Conservation (phyloP, 2,113 vertebrate species). For the Corvus hawaiiensis region DNA sequence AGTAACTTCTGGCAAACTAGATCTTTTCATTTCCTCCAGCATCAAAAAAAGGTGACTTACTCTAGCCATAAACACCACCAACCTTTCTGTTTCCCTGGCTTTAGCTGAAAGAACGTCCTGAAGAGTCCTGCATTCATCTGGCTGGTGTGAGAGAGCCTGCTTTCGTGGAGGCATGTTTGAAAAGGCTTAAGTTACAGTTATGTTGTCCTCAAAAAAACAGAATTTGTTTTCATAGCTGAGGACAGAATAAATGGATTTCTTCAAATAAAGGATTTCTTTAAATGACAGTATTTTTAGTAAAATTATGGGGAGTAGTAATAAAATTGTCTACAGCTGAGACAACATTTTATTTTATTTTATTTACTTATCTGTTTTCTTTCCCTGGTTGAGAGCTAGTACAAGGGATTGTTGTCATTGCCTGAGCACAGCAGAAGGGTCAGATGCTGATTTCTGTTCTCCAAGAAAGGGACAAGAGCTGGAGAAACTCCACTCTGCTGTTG, state of each 20-base stretch:
- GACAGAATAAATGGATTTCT: constrained; percentile 33
- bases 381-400: not conserved
- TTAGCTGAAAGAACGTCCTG: not conserved
- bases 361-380: not conserved
- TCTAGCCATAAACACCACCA: not conserved
- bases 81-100: not conserved
- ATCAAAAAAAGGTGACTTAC: not conserved
- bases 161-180: constrained; percentile 29
- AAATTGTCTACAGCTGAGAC: constrained; percentile 50
- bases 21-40: not conserved
- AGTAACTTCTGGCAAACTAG: not conserved
- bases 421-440: not conserved
- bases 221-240: constrained; percentile 46
- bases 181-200: constrained; percentile 35
- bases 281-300: constrained; percentile 42
- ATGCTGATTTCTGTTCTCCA: not conserved
- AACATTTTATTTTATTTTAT: constrained; percentile 52
- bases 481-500: not conserved
- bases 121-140: not conserved
- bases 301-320: constrained; percentile 7
- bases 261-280: constrained; percentile 25
- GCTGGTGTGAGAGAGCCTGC: not conserved
- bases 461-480: not conserved
- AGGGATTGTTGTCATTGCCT: not conserved
- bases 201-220: not conserved